phyloP scores from a whole-genome alignment of 1,140 invertebrate genomes.

The Macrobrachium rosenbergii region DNA sequence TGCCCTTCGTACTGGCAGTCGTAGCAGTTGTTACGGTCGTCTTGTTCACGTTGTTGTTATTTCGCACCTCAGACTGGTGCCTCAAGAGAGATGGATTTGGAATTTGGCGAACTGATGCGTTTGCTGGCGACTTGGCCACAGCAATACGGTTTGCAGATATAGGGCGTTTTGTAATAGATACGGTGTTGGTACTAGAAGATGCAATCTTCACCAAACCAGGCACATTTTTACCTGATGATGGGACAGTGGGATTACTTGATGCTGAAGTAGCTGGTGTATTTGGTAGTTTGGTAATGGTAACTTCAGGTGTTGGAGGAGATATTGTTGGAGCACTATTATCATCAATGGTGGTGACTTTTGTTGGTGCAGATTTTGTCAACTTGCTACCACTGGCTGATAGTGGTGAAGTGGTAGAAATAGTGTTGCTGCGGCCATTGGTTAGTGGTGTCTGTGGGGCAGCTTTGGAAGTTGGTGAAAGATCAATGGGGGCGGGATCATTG shows the following conservation, averaged over 20 bases:
- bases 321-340: slow-evolving; percentile 25
- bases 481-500: slow-evolving; percentile 41
- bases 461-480: slow-evolving; percentile 50
- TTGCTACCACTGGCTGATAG: not conserved
- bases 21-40: not conserved
- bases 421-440: slow-evolving; percentile 35
- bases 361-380: slow-evolving; percentile 14
- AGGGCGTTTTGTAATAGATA: slow-evolving; percentile 58
- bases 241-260: not conserved
- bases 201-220: slow-evolving; percentile 31
- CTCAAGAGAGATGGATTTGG: slow-evolving; percentile 62
- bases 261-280: slow-evolving; percentile 21
- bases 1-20: not conserved
- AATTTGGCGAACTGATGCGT: slow-evolving; percentile 61
- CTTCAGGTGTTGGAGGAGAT: slow-evolving; percentile 55
- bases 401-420: not conserved
- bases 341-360: slow-evolving; percentile 3
- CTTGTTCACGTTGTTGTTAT: slow-evolving; percentile 44
- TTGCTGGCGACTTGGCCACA: slow-evolving; percentile 57
- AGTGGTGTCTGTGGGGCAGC: slow-evolving; percentile 43
- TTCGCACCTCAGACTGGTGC: slow-evolving; percentile 51
- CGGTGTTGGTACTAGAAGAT: slow-evolving; percentile 48
- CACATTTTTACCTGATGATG: slow-evolving; percentile 8
- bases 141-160: slow-evolving; percentile 29
- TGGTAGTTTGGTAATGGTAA: slow-evolving; percentile 58